Conservation (phyloP, 2,797 vertebrate species). For the Squalus acanthias region DNA sequence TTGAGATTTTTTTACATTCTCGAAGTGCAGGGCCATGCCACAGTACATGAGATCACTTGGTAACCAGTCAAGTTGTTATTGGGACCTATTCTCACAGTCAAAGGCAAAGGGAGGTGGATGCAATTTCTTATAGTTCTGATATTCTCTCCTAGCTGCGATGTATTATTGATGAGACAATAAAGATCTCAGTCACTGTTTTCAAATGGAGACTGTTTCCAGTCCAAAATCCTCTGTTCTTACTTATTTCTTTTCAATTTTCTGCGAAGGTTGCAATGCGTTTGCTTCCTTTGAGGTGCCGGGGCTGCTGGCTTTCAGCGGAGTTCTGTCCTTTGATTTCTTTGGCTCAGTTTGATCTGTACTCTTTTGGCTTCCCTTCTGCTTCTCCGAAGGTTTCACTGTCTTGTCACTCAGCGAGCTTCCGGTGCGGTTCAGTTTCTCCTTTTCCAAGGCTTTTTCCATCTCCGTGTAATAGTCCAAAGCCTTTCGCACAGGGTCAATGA, state of each 20-base stretch:
- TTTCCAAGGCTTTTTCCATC: slow-evolving; percentile 69
- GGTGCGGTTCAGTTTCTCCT: slow-evolving; percentile 55
- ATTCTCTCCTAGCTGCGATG: neutral
- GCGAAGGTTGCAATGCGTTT: neutral
- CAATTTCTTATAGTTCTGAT: neutral
- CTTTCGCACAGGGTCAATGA: slow-evolving; percentile 65
- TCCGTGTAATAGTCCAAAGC: slow-evolving; percentile 70
- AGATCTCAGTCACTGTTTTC: neutral
- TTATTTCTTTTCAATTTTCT: slow-evolving; percentile 18
- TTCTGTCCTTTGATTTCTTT: neutral
- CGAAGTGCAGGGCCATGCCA: neutral
- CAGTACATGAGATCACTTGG: neutral
- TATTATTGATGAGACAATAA: neutral
- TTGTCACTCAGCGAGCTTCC: slow-evolving; percentile 52
- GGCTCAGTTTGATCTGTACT: neutral
- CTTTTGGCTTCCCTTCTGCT: slow-evolving; percentile 15
- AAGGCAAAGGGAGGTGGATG: neutral
- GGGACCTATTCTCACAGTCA: neutral
- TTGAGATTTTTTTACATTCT: neutral
- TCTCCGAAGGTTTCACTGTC: slow-evolving; percentile 46
- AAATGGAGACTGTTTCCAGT: too few relatives aligned
- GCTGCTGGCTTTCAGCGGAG: neutral
- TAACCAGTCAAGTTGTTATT: neutral
- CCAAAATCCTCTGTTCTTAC: neutral
- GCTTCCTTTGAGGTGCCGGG: neutral